Evolutionary conservation across 2,797 vertebrate genomes (phyloP).

Genomic region (Poecilia gillii): DNA sequence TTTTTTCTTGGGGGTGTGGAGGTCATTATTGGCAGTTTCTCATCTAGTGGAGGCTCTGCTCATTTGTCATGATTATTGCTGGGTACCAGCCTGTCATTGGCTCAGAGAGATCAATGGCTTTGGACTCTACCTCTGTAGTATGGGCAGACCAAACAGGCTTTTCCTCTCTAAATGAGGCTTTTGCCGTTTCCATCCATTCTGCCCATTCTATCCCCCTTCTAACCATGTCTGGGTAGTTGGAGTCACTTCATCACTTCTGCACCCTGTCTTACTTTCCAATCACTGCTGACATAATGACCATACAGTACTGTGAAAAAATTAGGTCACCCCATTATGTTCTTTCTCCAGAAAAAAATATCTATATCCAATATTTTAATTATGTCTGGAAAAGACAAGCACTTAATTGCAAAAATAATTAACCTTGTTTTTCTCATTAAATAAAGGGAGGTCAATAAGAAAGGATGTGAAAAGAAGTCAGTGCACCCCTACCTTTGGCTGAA

Average conservation of each 20-base stretch:
- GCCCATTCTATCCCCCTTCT: slow-evolving; percentile 72
- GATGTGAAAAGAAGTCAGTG: not conserved
- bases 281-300: slow-evolving; percentile 84
- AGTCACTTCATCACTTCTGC: slow-evolving; percentile 93
- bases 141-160: slow-evolving; percentile 92
- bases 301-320: not conserved
- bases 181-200: slow-evolving; percentile 71
- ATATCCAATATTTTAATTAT: not conserved
- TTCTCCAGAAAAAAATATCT: not conserved
- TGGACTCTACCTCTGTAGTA: slow-evolving; percentile 96
- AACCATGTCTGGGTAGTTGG: slow-evolving; percentile 77
- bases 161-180: slow-evolving; percentile 93
- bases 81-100: slow-evolving; percentile 99
- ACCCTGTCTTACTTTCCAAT: slow-evolving; percentile 94
- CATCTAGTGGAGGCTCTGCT: slow-evolving; percentile 89
- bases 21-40: slow-evolving; percentile 91
- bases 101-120: slow-evolving; percentile 98
- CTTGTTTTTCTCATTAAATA: not conserved
- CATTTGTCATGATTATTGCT: slow-evolving; percentile 99
- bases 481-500: not conserved
- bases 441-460: not conserved
- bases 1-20: slow-evolving; percentile 67
- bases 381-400: not conserved
- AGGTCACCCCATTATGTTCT: not conserved
- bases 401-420: slow-evolving; percentile 1